Percentiles rank a stretch among this genome's conserved stretches.
phyloP scores from a whole-genome alignment of 1,140 invertebrate genomes.

The Ridgeia piscesae region DNA sequence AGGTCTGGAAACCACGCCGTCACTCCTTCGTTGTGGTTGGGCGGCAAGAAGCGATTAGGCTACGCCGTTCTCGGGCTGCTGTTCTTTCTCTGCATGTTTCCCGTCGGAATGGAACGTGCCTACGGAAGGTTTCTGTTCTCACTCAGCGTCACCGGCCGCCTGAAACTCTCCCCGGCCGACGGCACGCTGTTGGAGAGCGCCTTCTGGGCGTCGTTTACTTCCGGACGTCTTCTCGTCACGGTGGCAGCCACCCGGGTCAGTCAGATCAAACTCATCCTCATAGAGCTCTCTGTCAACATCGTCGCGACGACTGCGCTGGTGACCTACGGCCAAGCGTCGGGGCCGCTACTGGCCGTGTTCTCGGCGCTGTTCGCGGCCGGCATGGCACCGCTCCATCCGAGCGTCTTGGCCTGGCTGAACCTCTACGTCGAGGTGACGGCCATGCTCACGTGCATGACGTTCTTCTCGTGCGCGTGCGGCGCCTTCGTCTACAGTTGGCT shows the following conservation, averaged over 20 bases:
- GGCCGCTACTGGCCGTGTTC: not conserved
- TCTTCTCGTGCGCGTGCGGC: constrained; percentile 30
- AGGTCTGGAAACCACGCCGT: not conserved
- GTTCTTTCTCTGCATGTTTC: constrained; percentile 38
- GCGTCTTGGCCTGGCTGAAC: constrained; percentile 11
- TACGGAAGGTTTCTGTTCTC: constrained; percentile 40
- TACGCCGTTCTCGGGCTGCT: constrained; percentile 30
- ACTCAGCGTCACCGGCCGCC: constrained; percentile 36
- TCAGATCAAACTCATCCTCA: constrained; percentile 35
- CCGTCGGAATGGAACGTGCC: constrained; percentile 37
- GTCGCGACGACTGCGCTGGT: constrained; percentile 31
- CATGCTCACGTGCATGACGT: not conserved
- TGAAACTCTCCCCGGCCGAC: constrained; percentile 32
- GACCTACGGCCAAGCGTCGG: constrained; percentile 31
- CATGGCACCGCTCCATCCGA: not conserved
- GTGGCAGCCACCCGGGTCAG: constrained; percentile 37
- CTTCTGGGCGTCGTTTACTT: constrained; percentile 41
- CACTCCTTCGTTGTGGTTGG: not conserved
- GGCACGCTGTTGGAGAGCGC: constrained; percentile 37
- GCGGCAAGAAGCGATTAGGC: not conserved
- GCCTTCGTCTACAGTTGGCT: constrained; percentile 36
- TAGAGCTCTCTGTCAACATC: constrained; percentile 33
- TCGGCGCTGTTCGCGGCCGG: not conserved
- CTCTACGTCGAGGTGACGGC: constrained; percentile 18
- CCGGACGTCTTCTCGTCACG: constrained; percentile 36